Evolutionary conservation across 2,797 vertebrate genomes (phyloP).

Genomic region (Artibeus jamaicensis): DNA sequence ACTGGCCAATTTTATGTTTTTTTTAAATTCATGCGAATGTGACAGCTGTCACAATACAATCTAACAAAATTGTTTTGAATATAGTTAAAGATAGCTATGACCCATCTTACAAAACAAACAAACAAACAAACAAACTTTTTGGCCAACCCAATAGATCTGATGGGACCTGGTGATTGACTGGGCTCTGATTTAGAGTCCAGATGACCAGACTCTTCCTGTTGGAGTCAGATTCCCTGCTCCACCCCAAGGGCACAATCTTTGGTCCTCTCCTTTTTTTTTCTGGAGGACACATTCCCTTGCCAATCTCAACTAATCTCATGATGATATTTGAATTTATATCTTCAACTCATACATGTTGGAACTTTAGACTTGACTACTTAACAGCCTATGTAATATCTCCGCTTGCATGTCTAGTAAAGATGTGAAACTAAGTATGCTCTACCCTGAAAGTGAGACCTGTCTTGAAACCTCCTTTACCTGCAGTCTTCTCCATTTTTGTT

Average conservation of each 20-base stretch:
- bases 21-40: too few species aligned
- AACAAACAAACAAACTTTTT: too few species aligned
- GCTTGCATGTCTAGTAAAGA: neutral
- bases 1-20: too few species aligned
- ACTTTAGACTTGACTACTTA: neutral
- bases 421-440: neutral
- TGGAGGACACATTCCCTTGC: neutral
- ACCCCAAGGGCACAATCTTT: neutral
- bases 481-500: neutral
- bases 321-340: neutral
- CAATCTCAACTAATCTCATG: neutral
- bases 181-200: neutral
- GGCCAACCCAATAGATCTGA: neutral
- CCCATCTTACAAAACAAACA: too few species aligned
- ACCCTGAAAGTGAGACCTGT: neutral
- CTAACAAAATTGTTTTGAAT: too few species aligned
- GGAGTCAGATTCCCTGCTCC: neutral
- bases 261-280: neutral
- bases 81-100: too few species aligned
- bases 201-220: neutral
- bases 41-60: too few species aligned
- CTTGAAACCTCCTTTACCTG: neutral
- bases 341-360: neutral
- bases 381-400: neutral
- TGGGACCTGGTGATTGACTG: neutral